These are phyloP conservation scores for Vulpes lagopus DNA, from an alignment of 2,113 vertebrate genomes.

Conservation along the genomic window DNA sequence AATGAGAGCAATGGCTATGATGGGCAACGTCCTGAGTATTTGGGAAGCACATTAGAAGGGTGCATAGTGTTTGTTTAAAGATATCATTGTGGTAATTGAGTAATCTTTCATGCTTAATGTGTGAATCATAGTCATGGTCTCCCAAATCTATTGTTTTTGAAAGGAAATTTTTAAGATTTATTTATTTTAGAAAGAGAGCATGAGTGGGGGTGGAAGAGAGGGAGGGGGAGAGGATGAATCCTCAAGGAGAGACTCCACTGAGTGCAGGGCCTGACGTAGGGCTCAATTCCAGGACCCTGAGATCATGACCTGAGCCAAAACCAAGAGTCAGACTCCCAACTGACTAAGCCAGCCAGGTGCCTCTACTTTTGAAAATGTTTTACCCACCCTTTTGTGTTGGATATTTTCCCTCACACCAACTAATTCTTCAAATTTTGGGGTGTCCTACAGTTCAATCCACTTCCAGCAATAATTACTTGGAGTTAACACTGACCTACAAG, in stretches of 20 bases:
- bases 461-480: neutral
- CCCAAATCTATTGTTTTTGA: conserved; percentile 16
- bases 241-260: neutral
- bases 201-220: neutral
- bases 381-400: neutral
- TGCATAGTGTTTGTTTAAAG: neutral
- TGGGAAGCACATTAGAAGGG: neutral
- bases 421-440: neutral
- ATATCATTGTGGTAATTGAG: neutral
- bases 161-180: neutral
- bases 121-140: neutral
- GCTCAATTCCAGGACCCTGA: neutral
- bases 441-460: neutral
- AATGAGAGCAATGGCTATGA: neutral
- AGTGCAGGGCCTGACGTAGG: neutral
- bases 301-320: neutral
- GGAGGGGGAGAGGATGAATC: neutral
- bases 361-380: neutral
- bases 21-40: neutral
- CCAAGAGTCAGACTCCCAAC: neutral
- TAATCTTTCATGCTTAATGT: neutral
- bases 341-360: neutral
- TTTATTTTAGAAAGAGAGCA: neutral
- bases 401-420: neutral
- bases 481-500: neutral